phyloP scores from a whole-genome alignment of 2,888 invertebrate species.

The Lepidocyrtoides sp. region DNA sequence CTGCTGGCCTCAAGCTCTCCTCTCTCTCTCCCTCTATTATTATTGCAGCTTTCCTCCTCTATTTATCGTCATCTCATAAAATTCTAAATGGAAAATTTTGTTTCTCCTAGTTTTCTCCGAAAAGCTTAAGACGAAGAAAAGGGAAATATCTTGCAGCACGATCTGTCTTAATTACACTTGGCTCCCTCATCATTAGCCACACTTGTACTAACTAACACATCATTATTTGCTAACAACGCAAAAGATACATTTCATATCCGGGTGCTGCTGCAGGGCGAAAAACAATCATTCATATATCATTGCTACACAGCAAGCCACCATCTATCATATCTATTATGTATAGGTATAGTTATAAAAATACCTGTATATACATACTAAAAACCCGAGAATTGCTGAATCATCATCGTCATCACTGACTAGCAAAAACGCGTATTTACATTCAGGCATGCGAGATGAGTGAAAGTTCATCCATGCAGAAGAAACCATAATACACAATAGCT shows the following conservation, averaged over 20 bases:
- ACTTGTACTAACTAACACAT: conserved; percentile 44
- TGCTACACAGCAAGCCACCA: no score
- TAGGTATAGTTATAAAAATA: no score
- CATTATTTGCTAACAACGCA: conserved; percentile 29
- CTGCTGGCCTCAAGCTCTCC: no score
- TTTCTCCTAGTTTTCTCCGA: background rate
- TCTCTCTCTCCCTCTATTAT: no score
- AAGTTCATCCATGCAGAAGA: no score
- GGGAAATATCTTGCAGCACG: conserved; percentile 47
- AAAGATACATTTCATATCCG: background rate
- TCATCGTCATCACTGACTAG: no score
- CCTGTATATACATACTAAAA: no score
- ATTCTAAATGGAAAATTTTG: background rate
- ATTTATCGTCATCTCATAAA: background rate
- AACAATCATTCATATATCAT: conserved; percentile 7
- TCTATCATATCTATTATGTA: no score
- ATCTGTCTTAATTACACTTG: conserved; percentile 57
- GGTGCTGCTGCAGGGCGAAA: background rate
- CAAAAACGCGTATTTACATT: no score
- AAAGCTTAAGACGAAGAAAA: background rate
- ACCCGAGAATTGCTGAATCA: no score
- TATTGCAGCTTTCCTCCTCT: background rate
- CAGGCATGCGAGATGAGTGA: no score
- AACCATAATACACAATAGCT: no score
- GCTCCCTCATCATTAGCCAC: conserved; percentile 53